These are phyloP conservation scores for Lonchura striata DNA, from an alignment of 2,113 vertebrate species.

Conservation along the genomic window DNA sequence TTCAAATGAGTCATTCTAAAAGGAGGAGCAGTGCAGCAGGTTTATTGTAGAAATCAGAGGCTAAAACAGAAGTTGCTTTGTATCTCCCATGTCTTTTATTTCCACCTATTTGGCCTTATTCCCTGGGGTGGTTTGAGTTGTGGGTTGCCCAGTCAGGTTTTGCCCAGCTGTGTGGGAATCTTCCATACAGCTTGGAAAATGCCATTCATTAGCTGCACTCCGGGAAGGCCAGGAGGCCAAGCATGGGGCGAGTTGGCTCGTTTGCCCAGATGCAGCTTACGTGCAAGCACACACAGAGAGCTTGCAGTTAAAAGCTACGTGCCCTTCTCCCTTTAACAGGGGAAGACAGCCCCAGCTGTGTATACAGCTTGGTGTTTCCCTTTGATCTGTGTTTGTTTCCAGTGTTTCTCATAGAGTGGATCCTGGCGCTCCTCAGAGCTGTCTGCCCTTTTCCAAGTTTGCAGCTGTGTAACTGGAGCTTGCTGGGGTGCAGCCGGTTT, in stretches of 20 bases:
- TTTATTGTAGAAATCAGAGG: neutral
- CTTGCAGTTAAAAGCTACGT: neutral
- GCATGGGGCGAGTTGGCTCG: rapidly evolving
- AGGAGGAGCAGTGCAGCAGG: neutral
- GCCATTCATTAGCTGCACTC: neutral
- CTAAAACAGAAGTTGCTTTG: neutral
- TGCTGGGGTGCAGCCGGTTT: neutral
- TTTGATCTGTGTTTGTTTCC: conserved; percentile 53
- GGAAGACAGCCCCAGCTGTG: conserved; percentile 46
- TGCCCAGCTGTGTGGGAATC: neutral
- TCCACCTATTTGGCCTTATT: neutral
- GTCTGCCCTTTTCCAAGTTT: neutral
- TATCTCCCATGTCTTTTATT: neutral
- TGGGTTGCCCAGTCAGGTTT: neutral
- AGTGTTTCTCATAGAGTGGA: neutral
- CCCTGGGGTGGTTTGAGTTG: neutral
- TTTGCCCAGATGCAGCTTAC: conserved; percentile 15
- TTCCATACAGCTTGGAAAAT: neutral
- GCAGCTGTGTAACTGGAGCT: neutral
- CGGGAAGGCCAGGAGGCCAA: neutral
- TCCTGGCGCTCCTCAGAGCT: neutral
- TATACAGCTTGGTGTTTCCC: conserved; percentile 35
- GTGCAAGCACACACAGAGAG: conserved; percentile 15
- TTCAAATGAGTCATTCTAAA: neutral
- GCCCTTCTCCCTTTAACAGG: neutral